Evolutionary conservation across 2,113 vertebrate species (phyloP), one percentile per base, ranked within the genome.

Genomic region (Pluvialis apricaria): DNA sequence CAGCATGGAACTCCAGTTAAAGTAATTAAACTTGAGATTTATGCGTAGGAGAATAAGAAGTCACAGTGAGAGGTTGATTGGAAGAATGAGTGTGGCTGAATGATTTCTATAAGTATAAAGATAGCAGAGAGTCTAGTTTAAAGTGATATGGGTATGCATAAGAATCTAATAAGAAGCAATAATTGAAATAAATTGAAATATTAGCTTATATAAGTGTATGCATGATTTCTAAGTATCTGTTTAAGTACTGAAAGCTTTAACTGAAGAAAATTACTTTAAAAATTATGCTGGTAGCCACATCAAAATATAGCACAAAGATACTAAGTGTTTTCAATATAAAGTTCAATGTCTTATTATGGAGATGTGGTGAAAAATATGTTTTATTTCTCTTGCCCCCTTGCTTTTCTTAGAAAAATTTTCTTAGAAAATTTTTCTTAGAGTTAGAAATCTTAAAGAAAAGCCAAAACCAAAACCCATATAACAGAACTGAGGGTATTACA

Each of bases 131-230:
- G 25, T 60, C 10, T 71, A 78, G 45, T 60, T 86, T 60, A 57
- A 88, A 75, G 20, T n/a, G 8, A 47, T 44, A 40, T 1, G 2
- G 9, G 2, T 66, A 28, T 6, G 6, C 8, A 28, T 47, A 52
- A 81, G 18, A 86, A 65, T 44, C 8, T 6, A 79, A 13, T 18
- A 73, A 38, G 22, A 75, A 40, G 2, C 4, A 81, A 32, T 40
- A 90, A 70, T 9, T 81, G 28, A 80, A 90, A 13, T n/a, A 57
- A 92, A 66, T 29, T 18, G 15, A 83, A 86, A 11, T 19, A 32
- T 52, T 65, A 42, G 0, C 6, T 79, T 57, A 12, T 31, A 44
- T 34, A 40, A 0, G 0, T 29, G 1, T 28, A 34, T 24, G 13
- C 9, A 58, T 54, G 34, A 54, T 73, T 60, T 92, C 31, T 75